Percentiles rank a stretch among this genome's conserved stretches.
These are phyloP conservation scores for Varanus salvator DNA, from an alignment of 2,113 vertebrate species.

Conservation along the genomic window DNA sequence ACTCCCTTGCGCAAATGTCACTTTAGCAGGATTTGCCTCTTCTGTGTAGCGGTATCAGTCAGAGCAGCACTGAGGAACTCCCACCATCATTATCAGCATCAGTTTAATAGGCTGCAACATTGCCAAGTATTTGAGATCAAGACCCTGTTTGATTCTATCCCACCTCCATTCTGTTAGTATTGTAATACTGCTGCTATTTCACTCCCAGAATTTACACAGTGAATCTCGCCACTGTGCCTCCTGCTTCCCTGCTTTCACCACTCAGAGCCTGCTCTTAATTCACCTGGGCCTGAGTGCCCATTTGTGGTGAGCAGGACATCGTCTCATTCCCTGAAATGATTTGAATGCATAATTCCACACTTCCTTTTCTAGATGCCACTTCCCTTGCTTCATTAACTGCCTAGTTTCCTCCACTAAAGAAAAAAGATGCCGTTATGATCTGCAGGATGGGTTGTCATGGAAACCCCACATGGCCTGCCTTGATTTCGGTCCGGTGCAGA, in stretches of 20 bases:
- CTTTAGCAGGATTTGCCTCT: no score
- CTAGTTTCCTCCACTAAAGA: conserved; percentile 2
- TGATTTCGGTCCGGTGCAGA: conserved; percentile 11
- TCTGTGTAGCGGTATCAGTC: no score
- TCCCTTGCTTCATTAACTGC: conserved; percentile 16
- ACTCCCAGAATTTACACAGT: neutral
- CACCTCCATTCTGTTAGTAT: neutral
- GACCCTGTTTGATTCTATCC: no score
- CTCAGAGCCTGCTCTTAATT: neutral
- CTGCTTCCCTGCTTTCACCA: neutral
- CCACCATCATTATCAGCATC: neutral
- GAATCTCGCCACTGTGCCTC: neutral
- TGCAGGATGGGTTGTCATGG: conserved; percentile 20
- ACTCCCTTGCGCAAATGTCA: no score
- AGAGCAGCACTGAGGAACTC: no score
- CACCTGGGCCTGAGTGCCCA: neutral
- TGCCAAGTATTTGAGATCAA: neutral
- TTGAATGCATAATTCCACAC: neutral
- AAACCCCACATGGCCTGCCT: conserved; percentile 11
- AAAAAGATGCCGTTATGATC: neutral
- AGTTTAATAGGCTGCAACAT: neutral
- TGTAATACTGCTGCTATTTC: neutral
- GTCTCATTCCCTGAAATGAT: accelerated
- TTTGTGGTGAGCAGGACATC: neutral
- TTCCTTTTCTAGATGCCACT: neutral